Percentiles rank a stretch among this genome's conserved stretches.
These are phyloP conservation scores for Lordiphosa fenestrarum DNA, from an alignment of 2,888 invertebrate genomes.

Conservation along the genomic window DNA sequence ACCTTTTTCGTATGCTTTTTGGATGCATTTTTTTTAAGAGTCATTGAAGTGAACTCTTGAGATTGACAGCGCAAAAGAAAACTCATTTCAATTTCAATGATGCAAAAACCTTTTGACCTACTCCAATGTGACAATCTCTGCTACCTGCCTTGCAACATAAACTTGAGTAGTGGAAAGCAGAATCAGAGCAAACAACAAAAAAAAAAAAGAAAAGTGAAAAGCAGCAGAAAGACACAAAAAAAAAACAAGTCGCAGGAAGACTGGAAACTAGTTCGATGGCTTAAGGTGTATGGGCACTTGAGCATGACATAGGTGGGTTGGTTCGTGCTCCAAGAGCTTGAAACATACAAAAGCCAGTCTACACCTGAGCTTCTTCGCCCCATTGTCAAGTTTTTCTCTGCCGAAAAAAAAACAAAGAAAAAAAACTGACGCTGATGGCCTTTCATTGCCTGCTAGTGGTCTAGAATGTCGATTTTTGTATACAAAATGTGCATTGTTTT, in stretches of 20 bases:
- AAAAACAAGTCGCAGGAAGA: slow-evolving; percentile 11
- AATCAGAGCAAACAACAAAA: slow-evolving; percentile 4
- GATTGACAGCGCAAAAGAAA: slow-evolving; percentile 19
- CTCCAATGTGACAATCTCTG: slow-evolving; percentile 20
- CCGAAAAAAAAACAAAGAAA: slow-evolving; percentile 1
- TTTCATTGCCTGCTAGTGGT: slow-evolving; percentile 52
- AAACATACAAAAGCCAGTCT: slow-evolving; percentile 34
- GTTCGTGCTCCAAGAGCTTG: slow-evolving; percentile 60
- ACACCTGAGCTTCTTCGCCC: slow-evolving; percentile 22
- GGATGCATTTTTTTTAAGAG: slow-evolving; percentile 10
- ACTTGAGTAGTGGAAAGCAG: slow-evolving; percentile 14
- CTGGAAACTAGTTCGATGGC: slow-evolving; percentile 63
- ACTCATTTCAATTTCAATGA: slow-evolving; percentile 63
- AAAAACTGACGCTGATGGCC: slow-evolving; percentile 61
- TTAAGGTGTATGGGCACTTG: slow-evolving; percentile 47
- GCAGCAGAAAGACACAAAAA: slow-evolving; percentile 14
- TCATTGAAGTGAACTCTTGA: slow-evolving; percentile 32
- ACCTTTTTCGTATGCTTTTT: not conserved
- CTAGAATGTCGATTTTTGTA: slow-evolving; percentile 38
- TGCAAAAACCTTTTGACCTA: slow-evolving; percentile 47
- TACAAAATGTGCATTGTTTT: slow-evolving; percentile 4
- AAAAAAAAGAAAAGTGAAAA: slow-evolving; percentile 34
- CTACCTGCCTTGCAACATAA: slow-evolving; percentile 27
- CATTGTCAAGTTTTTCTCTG: slow-evolving; percentile 37
- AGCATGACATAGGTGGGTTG: slow-evolving; percentile 52